Evolutionary conservation across 1,140 invertebrate species (phyloP).

Genomic region (Zaprionus africanus): DNA sequence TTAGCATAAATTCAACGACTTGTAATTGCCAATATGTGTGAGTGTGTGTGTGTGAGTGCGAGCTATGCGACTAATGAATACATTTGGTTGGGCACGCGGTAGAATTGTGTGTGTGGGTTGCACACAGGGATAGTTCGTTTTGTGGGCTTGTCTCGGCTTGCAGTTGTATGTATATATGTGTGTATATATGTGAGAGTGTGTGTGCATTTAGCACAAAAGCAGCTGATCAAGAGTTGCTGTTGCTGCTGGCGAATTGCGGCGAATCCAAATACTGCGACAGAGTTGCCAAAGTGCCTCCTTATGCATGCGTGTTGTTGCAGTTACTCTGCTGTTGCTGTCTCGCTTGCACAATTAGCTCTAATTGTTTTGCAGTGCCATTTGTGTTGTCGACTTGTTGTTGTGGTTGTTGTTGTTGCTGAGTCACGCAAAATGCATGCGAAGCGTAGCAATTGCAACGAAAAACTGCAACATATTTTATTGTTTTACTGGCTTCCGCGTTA

Average conservation of each 20-base stretch:
- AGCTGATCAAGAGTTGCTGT: conserved; percentile 20
- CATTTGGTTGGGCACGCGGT: conserved; percentile 55
- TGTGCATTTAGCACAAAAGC: conserved; percentile 11
- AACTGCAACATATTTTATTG: conserved; percentile 32
- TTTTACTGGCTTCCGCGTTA: conserved; percentile 4
- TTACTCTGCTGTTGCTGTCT: conserved; percentile 34
- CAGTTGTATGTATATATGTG: conserved; percentile 3
- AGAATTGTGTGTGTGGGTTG: conserved; percentile 14
- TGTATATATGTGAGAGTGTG: not conserved
- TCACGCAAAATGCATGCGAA: conserved; percentile 63
- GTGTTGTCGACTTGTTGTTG: conserved; percentile 22
- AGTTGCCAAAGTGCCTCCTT: conserved; percentile 45
- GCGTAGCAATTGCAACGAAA: conserved; percentile 37
- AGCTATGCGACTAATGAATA: conserved; percentile 74
- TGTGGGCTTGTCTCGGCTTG: not conserved
- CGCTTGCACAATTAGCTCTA: conserved; percentile 56
- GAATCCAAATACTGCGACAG: conserved; percentile 35
- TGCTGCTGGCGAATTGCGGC: conserved; percentile 1
- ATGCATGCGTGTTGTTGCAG: conserved; percentile 25
- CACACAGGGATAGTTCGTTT: not conserved
- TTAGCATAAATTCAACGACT: conserved; percentile 76
- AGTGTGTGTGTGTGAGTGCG: conserved; percentile 13
- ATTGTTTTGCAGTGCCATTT: conserved; percentile 69
- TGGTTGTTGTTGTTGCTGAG: conserved; percentile 37
- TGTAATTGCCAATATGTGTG: conserved; percentile 47